Conservation (phyloP, 2,797 vertebrate species). For the Macroramphosus scolopax region DNA sequence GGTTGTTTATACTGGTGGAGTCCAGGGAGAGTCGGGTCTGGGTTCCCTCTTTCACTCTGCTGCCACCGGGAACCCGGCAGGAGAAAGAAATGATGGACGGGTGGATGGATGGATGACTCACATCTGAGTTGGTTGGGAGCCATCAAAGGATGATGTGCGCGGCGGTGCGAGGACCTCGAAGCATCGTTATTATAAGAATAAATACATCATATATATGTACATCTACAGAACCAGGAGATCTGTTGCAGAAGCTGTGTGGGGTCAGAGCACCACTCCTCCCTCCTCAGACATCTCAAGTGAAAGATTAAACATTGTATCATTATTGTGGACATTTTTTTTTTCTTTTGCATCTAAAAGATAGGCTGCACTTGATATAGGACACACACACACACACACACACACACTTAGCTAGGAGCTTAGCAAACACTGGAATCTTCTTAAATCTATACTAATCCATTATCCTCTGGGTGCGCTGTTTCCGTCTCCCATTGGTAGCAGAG, state of each 20-base stretch:
- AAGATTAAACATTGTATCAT: slow-evolving; percentile 44
- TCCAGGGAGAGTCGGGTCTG: no score
- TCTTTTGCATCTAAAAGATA: slow-evolving; percentile 43
- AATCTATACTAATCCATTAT: slow-evolving; percentile 84
- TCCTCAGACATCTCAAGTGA: slow-evolving; percentile 26
- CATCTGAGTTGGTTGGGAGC: no score
- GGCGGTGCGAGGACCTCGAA: no score
- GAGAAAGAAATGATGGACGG: no score
- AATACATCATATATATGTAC: no score
- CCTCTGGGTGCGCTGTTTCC: slow-evolving; percentile 73
- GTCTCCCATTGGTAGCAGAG: slow-evolving; percentile 41
- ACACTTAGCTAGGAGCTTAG: slow-evolving; percentile 59
- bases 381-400: slow-evolving; percentile 28
- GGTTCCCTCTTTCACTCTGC: no score
- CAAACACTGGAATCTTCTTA: slow-evolving; percentile 76
- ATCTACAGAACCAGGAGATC: neutral
- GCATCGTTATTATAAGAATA: no score
- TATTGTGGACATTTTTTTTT: slow-evolving; percentile 24
- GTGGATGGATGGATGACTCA: no score
- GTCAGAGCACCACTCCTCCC: neutral
- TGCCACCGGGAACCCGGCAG: no score
- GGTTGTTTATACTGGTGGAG: no score
- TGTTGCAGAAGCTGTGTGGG: slow-evolving; percentile 1
- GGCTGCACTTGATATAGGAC: slow-evolving; percentile 47
- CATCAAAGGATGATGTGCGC: no score